These are phyloP conservation scores for Camponotus floridanus DNA, from an alignment of 1,140 invertebrate genomes.

Conservation along the genomic window DNA sequence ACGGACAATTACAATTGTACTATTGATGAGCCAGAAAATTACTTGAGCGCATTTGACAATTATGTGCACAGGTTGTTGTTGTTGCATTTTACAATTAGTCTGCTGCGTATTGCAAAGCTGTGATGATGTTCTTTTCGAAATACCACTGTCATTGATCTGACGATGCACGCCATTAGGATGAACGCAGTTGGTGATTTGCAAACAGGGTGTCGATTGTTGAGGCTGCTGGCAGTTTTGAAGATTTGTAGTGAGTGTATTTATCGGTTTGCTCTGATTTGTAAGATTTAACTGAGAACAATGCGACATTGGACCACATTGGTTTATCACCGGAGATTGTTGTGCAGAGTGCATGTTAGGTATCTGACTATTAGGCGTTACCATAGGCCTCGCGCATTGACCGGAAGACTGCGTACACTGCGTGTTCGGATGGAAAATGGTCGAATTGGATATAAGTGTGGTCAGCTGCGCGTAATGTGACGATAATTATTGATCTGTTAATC, in stretches of 20 bases:
- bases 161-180: constrained; percentile 74
- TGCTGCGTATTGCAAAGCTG: constrained; percentile 77
- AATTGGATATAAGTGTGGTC: constrained; percentile 4
- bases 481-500: constrained; percentile 75
- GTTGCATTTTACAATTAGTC: constrained; percentile 80
- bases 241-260: constrained; percentile 40
- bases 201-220: constrained; percentile 65
- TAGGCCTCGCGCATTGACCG: constrained; percentile 65
- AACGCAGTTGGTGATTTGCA: constrained; percentile 78
- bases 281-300: constrained; percentile 73
- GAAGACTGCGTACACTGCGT: constrained; percentile 66
- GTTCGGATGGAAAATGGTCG: constrained; percentile 52
- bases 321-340: constrained; percentile 40
- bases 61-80: constrained; percentile 73
- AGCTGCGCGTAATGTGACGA: constrained; percentile 79
- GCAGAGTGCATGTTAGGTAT: constrained; percentile 58
- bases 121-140: constrained; percentile 72
- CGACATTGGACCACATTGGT: constrained; percentile 71
- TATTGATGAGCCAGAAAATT: constrained; percentile 78
- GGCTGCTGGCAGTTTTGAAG: constrained; percentile 52
- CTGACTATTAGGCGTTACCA: constrained; percentile 71
- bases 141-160: constrained; percentile 34
- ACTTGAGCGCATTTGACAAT: constrained; percentile 66
- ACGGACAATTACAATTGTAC: constrained; percentile 82
- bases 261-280: constrained; percentile 67